phyloP scores from a whole-genome alignment of 2,113 vertebrate species.

The Protobothrops mucrosquamatus region DNA sequence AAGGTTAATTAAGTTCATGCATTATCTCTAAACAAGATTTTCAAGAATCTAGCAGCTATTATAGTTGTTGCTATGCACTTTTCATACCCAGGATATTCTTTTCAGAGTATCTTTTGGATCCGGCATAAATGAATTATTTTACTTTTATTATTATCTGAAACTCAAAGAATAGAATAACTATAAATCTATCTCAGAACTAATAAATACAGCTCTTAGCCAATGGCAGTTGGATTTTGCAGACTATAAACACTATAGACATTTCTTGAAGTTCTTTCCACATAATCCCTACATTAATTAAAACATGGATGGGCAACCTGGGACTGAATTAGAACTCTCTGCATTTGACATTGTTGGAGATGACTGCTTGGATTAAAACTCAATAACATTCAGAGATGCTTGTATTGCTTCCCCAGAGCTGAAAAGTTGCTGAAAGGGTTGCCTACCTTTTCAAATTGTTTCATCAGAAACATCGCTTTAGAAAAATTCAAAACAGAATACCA shows the following conservation, averaged over 20 bases:
- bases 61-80: neutral
- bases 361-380: neutral
- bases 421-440: slow-evolving; percentile 29
- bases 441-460: slow-evolving; percentile 94
- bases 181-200: neutral
- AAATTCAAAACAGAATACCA: slow-evolving; percentile 79
- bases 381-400: neutral
- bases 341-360: neutral
- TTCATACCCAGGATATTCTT: neutral
- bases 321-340: neutral
- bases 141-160: neutral
- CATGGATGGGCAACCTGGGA: neutral
- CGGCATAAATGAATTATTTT: neutral
- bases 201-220: slow-evolving; percentile 5
- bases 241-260: neutral
- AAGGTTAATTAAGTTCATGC: neutral
- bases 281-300: neutral
- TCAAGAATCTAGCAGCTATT: neutral
- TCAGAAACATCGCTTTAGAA: slow-evolving; percentile 85
- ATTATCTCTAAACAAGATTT: neutral
- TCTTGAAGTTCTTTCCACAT: neutral
- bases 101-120: neutral
- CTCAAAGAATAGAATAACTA: neutral
- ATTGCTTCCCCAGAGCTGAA: neutral
- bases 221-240: neutral